These are phyloP conservation scores for Hippocampus zosterae DNA, from an alignment of 2,113 vertebrate genomes.

Conservation along the genomic window DNA sequence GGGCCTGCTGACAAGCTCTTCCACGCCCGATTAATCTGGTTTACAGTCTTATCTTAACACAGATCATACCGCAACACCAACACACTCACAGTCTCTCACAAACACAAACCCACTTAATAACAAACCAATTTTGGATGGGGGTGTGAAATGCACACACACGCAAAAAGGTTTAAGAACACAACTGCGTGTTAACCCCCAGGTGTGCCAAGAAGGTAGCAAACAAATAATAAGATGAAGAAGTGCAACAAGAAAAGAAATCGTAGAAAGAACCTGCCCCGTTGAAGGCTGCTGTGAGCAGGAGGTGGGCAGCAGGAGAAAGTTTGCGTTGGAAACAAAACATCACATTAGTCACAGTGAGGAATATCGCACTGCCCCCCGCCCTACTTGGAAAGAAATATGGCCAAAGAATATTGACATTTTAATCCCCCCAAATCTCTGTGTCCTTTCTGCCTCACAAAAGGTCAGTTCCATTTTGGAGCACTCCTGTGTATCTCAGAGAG, in stretches of 20 bases:
- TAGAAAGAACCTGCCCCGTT: slow-evolving; percentile 23
- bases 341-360: slow-evolving; percentile 63
- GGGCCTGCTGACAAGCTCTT: slow-evolving; percentile 94
- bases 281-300: slow-evolving; percentile 17
- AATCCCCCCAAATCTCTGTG: slow-evolving; percentile 55
- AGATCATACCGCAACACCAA: slow-evolving; percentile 82
- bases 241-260: slow-evolving; percentile 36
- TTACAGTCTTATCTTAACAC: slow-evolving; percentile 96
- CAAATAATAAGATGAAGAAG: slow-evolving; percentile 43
- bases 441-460: slow-evolving; percentile 59
- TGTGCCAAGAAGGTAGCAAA: slow-evolving; percentile 44
- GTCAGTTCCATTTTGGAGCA: slow-evolving; percentile 43
- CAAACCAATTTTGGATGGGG: slow-evolving; percentile 53
- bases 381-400: slow-evolving; percentile 48
- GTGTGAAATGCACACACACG: slow-evolving; percentile 33
- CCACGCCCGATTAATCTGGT: slow-evolving; percentile 99
- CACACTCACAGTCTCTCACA: slow-evolving; percentile 24
- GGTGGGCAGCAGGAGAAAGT: slow-evolving; percentile 50
- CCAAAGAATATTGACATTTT: slow-evolving; percentile 54
- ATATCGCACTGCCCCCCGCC: slow-evolving; percentile 35
- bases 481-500: slow-evolving; percentile 14
- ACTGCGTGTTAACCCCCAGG: slow-evolving; percentile 59
- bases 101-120: slow-evolving; percentile 38
- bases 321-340: slow-evolving; percentile 58
- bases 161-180: slow-evolving; percentile 42